Base-by-base conservation (phyloP, 2,888 invertebrate genomes). In the Pasiphila rectangulata region DNA sequence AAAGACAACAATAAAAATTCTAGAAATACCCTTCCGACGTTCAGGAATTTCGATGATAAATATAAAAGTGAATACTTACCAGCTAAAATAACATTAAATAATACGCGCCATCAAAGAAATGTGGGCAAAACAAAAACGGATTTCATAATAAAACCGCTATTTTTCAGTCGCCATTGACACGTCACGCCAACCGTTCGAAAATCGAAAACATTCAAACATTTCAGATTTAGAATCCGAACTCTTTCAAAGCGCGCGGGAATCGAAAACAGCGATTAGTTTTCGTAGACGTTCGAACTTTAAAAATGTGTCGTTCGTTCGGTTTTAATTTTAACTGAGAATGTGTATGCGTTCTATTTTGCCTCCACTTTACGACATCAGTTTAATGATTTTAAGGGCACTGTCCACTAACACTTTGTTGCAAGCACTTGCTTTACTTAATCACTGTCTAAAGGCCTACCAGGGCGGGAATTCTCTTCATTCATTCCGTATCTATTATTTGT, bases 181-280 rank as follows among this genome's bases (percentile, higher is more conserved):
- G 66, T 67, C 69, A 57, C 67, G 71, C 73, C 80, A 79, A 81
- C 81, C 81, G 81, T 79, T 82, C 70, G 72, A 79, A 84, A 78
- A 83, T 85, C 79, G 78, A 84, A 85, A 81, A 79, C 79, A 79
- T 81, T 83, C 85, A 83, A 79, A 80, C 79, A 80, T 80, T 83
- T 86, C 84, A 79, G 75, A 86, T 76, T 76, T 87, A 87, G 87
- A 87, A 86, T 51, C 79, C 84, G 79, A 85, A 84, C 84, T 83
- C 81, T 83, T 85, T 83, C 77, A 77, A 79, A 81, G 81, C 77
- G 77, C 72, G 70, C 75, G 74, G 74, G 84, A 85, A 87, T 86
- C 88, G 86, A 87, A 87, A 86, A 85, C 87, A 85, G 76, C 85
- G 87, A 88, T 88, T 86, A 87, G 86, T 87, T 84, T 80, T 79